phyloP scores from a whole-genome alignment of 2,113 vertebrate genomes.

The Poeciliopsis turrubarensis region DNA sequence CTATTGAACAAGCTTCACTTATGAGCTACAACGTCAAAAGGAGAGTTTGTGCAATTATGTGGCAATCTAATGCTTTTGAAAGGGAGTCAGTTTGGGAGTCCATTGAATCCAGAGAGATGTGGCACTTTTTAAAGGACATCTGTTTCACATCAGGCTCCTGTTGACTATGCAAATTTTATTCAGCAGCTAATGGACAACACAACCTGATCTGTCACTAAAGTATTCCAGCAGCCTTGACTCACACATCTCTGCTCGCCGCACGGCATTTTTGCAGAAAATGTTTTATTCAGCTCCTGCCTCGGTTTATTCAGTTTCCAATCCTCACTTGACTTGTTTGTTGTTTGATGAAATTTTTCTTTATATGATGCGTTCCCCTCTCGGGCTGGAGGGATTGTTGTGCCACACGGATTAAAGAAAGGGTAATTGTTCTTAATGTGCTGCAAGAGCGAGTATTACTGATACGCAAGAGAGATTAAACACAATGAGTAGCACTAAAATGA shows the following conservation, averaged over 20 bases:
- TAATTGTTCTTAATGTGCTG: conserved; percentile 23
- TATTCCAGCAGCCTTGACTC: not conserved
- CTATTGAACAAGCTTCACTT: not conserved
- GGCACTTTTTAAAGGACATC: not conserved
- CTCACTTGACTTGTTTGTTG: conserved; percentile 39
- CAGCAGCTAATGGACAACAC: not conserved
- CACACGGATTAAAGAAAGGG: conserved; percentile 33
- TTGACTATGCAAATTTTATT: not conserved
- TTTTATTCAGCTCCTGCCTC: conserved; percentile 11
- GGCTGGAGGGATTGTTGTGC: conserved; percentile 20
- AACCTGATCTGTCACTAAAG: not conserved
- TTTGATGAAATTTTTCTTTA: conserved; percentile 19
- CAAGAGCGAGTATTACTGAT: conserved; percentile 22
- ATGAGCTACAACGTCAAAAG: not conserved
- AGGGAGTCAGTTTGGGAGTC: not conserved
- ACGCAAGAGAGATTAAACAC: conserved; percentile 47
- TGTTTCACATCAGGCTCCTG: not conserved
- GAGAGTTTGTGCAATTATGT: not conserved
- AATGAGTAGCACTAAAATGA: conserved; percentile 49
- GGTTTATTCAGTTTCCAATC: conserved; percentile 13
- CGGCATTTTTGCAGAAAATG: not conserved
- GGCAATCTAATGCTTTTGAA: not conserved
- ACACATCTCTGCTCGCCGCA: not conserved
- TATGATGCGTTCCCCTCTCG: conserved; percentile 18
- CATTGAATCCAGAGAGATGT: not conserved